Conservation (phyloP, 2,113 vertebrate species). For the Hemiprocne comata region DNA sequence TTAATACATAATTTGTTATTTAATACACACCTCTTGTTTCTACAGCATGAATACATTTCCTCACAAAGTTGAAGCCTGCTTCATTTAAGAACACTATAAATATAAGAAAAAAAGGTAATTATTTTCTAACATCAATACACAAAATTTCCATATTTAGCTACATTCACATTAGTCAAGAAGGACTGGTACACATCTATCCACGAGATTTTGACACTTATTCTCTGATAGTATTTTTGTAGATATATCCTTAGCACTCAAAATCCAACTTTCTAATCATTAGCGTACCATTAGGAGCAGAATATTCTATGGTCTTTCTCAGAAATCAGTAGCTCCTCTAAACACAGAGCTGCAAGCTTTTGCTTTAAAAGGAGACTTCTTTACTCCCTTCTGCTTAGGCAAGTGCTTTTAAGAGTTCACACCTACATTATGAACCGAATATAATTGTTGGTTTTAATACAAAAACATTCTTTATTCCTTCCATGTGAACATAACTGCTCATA, state of each 20-base stretch:
- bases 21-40: constrained; percentile 85
- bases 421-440: not conserved
- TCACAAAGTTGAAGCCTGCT: constrained; percentile 96
- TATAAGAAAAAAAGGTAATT: not conserved
- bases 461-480: not conserved
- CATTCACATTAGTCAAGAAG: not conserved
- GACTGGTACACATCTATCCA: not conserved
- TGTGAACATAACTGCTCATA: not conserved
- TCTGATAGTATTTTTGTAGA: not conserved
- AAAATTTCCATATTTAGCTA: not conserved
- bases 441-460: not conserved
- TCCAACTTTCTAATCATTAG: not conserved
- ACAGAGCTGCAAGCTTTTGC: not conserved
- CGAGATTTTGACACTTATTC: not conserved
- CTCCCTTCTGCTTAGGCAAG: not conserved
- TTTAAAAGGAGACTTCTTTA: not conserved
- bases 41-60: constrained; percentile 91
- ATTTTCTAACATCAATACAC: not conserved
- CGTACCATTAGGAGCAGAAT: not conserved
- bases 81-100: constrained; percentile 92
- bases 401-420: not conserved
- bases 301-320: not conserved
- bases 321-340: not conserved
- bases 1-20: not conserved
- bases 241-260: not conserved